Percentiles rank a stretch among this genome's conserved stretches.
Conservation (phyloP, 37 sponge, comb jelly and placozoan genomes). For the Oopsacas minuta region DNA sequence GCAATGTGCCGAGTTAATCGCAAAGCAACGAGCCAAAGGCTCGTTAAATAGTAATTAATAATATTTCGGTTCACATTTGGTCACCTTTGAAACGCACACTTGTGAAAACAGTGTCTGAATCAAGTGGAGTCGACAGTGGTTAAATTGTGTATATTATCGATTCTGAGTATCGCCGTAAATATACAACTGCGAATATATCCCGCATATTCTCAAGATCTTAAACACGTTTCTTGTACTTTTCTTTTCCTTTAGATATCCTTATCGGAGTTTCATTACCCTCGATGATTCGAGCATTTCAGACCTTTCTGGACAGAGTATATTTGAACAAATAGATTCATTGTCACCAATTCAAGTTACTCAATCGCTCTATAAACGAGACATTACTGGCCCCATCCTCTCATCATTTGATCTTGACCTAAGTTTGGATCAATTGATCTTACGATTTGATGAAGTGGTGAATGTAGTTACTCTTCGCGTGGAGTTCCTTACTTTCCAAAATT, state of each 20-base stretch:
- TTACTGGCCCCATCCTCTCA: slow-evolving; percentile 35
- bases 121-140: too few relatives aligned
- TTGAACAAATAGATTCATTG: not conserved
- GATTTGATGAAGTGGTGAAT: slow-evolving; percentile 66
- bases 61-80: too few relatives aligned
- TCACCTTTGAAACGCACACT: too few relatives aligned
- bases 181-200: not conserved
- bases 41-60: too few relatives aligned
- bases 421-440: slow-evolving; percentile 40
- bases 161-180: not conserved
- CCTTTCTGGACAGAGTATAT: not conserved
- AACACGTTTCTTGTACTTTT: not conserved
- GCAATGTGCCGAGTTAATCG: too few relatives aligned
- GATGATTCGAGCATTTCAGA: not conserved
- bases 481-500: slow-evolving; percentile 33
- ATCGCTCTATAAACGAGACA: slow-evolving; percentile 34
- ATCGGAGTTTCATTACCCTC: not conserved
- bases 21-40: too few relatives aligned
- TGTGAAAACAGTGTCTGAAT: too few relatives aligned
- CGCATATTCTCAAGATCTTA: not conserved
- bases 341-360: not conserved
- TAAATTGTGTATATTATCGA: not conserved
- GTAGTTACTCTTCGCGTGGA: slow-evolving; percentile 41
- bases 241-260: not conserved
- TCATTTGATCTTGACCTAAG: slow-evolving; percentile 69